Base-by-base conservation (phyloP, 1,140 invertebrate species). In the Panagrolaimus sp. region DNA sequence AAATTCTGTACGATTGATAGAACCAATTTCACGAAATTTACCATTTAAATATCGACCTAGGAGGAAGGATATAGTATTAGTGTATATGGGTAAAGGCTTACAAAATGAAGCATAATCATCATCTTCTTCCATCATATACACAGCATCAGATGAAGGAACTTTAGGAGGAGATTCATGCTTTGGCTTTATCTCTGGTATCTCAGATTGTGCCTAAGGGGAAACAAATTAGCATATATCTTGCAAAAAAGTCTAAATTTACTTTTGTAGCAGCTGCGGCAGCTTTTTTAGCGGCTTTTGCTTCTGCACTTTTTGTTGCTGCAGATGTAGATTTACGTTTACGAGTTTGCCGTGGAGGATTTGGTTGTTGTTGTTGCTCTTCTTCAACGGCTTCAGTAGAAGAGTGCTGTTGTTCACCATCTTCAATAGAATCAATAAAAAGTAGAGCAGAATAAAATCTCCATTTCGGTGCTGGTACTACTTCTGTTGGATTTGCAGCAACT, bases 11-110 rank as follows among this genome's bases (percentile, higher is more conserved):
- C 20, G 51, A 57, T 57, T 57, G 11, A 20, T 27, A 5, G 51
- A 20, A 27, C 51, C 51, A 3, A 57, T 57, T 57, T 57, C 51
- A 27, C 51, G 51, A 27, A 57, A 57, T 57, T 57, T 20, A n/a
- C 51, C 20, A 27, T 20, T 16, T 11, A 57, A 27, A 13, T 57
- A 57, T 57, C 27, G 51, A 13, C 51, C 51, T 57, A 16, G 8
- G 8, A 57, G 20, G 7, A 20, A 25, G 9, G 51, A 16, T 57
- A 27, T 2, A 57, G 0, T 1, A 13, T 9, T 57, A 57, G 1
- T 57, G 51, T 57, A 11, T 5, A 57, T 2, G 2, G 7, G 7
- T 38, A 38, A 38, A 38, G 2, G 13, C 51, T 57, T 57, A 57
- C 51, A 20, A 27, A 25, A 57, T 20, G 20, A 27, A 11, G 51